Percentiles rank a stretch among this genome's conserved stretches.
These are phyloP conservation scores for Amaurobius ferox DNA, from an alignment of 2,888 invertebrate genomes.

Conservation along the genomic window DNA sequence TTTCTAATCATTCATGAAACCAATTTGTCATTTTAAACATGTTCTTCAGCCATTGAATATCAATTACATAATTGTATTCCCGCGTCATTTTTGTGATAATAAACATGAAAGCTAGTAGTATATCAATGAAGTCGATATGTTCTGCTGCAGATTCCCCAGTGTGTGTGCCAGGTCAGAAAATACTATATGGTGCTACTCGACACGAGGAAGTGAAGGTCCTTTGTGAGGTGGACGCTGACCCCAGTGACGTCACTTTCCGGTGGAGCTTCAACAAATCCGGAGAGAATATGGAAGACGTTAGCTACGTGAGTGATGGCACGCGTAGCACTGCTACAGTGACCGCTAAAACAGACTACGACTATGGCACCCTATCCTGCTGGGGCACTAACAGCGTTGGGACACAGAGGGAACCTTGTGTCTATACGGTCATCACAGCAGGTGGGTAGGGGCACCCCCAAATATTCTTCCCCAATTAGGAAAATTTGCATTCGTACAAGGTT, in stretches of 20 bases:
- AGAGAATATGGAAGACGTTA: constrained; percentile 64
- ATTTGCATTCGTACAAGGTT: too few species aligned
- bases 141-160: constrained; percentile 85
- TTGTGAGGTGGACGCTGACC: constrained; percentile 74
- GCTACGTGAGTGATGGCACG: constrained; percentile 50
- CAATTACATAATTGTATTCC: too few species aligned
- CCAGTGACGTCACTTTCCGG: constrained; percentile 84
- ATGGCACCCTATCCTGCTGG: constrained; percentile 75
- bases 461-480: too few species aligned
- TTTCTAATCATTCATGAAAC: too few species aligned
- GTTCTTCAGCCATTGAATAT: too few species aligned
- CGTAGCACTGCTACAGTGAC: constrained; percentile 73
- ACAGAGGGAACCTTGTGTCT: constrained; percentile 75
- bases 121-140: neutral
- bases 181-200: constrained; percentile 73
- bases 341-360: constrained; percentile 75
- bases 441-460: constrained; percentile 14
- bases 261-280: constrained; percentile 94
- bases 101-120: too few species aligned
- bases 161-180: constrained; percentile 82
- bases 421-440: constrained; percentile 78
- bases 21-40: too few species aligned
- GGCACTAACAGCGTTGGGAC: constrained; percentile 74
- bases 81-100: too few species aligned
- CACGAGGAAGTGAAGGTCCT: constrained; percentile 73